Base-by-base conservation (phyloP, 1,140 invertebrate genomes). In the Cyclargus thomasi region DNA sequence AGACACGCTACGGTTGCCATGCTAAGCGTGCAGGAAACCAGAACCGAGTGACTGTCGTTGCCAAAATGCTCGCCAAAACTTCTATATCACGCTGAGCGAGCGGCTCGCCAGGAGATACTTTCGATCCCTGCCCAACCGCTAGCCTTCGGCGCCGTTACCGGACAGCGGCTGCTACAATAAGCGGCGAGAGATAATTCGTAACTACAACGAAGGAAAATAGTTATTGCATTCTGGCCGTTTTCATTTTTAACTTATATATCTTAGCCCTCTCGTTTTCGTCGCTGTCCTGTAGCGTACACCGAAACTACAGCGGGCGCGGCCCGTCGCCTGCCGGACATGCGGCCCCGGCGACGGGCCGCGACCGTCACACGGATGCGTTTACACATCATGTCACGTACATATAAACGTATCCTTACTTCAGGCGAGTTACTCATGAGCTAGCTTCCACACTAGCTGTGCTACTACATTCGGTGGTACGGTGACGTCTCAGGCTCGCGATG, bases 361-460 rank as follows among this genome's bases (percentile, higher is more conserved):
- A 47, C 17, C n/a, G 22, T 35, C 63, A 35, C 53, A 65, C 47
- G 18, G 59, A 66, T 47, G 14, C 39, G 39, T 47, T 47, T 47
- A 47, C 39, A 47, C 39, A 47, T 47, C 29, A 29, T 47, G 39
- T 47, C 39, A 47, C 11, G 39, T 4, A 47, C 39, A 47, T 47
- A 47, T 47, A 47, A 47, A 47, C 39, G 14, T 47, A 47, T 47
- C 39, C 39, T 47, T 14, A 16, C 39, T 47, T 16, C 39, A 47
- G 39, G 39, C 39, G 39, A 14, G 14, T 47, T 14, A 47, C 14
- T 47, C 39, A 14, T 47, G 39, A 47, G 7, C 39, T 47, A 47
- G 39, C 39, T 47, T 47, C 39, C 10, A 14, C 4, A 47, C 39
- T 47, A 47, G 39, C 39, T 47, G 39, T 47, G 39, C 39, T 29